Base-by-base conservation (phyloP, 2,888 invertebrate species). In the Xylocampa areola region DNA sequence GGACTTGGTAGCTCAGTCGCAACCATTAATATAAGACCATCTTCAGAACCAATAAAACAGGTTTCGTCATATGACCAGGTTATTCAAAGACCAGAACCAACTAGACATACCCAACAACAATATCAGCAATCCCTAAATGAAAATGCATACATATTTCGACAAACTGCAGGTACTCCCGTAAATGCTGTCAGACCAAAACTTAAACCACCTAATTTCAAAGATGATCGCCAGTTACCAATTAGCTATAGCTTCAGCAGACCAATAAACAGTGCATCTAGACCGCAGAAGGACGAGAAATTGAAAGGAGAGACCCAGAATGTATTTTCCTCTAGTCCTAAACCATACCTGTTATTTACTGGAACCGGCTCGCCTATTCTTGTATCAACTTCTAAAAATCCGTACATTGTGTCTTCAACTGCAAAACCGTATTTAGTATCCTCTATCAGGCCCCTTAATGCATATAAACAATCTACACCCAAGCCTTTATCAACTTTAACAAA, bases 201-300 rank as follows among this genome's bases (percentile, higher is more conserved):
- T 2, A 88, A 88, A 51, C 91, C 91, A 17, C 93, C 94, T 37
- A 92, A 94, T 72, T 94, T 93, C 60, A 89, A 90, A 50, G 94
- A 94, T 55, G 92, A 94, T 53, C 87, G 92, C 23, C 88, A 90
- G 61, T 75, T 93, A 61, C 92, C 94, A n/a, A 81, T 93, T 32
- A 91, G 76, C 47, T 89, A 90, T 61, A 93, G 84, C 73, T 94
- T 94, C 69, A 87, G 76, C 47, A 82, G 79, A 45, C 84, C 86
- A 17, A 73, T 80, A 41, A 80, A 76, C 45, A 80, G 68, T 21
- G 57, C 65, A 14, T 11, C 69, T 32, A 80, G 68, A 10, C 73
- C 72, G 27, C 77, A 68, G 39, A 75, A 72, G 25, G 80, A 74
- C 53, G 58, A 68, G 27, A 84, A 85, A 44, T 57, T 63, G 23